A percentile compares a stretch with the other conserved stretches of the same genome.
Conservation (phyloP, 2,888 invertebrate genomes). For the Ormyrus labotus region DNA sequence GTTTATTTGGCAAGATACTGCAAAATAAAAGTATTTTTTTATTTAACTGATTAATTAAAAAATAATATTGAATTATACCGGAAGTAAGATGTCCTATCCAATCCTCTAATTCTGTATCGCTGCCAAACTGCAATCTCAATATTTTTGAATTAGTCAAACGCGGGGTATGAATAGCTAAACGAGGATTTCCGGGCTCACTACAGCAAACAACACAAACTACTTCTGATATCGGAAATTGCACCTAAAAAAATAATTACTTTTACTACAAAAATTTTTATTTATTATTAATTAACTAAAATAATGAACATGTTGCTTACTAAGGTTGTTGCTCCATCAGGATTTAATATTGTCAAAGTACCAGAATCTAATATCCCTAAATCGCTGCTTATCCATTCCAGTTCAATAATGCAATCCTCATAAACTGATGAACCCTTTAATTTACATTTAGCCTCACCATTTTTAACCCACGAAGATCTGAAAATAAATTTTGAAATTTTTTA, state of each 20-base stretch:
- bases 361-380: constrained; percentile 81
- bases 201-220: constrained; percentile 86
- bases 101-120: constrained; percentile 91
- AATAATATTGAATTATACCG: constrained; percentile 67
- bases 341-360: constrained; percentile 86
- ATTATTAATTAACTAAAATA: background rate
- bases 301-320: constrained; percentile 77
- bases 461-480: constrained; percentile 86
- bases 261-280: background rate
- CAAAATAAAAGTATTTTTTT: constrained; percentile 42
- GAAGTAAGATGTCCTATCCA: constrained; percentile 90
- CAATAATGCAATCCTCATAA: constrained; percentile 86
- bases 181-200: constrained; percentile 88
- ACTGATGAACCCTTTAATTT: constrained; percentile 74
- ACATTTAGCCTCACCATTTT: constrained; percentile 87
- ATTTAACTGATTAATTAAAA: no score
- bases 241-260: constrained; percentile 71
- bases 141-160: constrained; percentile 78
- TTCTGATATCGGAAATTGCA: constrained; percentile 85
- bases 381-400: constrained; percentile 88
- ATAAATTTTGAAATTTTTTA: constrained; percentile 14
- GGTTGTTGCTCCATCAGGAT: constrained; percentile 86
- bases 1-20: constrained; percentile 85
- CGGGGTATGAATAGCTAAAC: constrained; percentile 86
- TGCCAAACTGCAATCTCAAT: constrained; percentile 86